phyloP scores from a whole-genome alignment of 2,888 invertebrate species.

The Melieria omissa region DNA sequence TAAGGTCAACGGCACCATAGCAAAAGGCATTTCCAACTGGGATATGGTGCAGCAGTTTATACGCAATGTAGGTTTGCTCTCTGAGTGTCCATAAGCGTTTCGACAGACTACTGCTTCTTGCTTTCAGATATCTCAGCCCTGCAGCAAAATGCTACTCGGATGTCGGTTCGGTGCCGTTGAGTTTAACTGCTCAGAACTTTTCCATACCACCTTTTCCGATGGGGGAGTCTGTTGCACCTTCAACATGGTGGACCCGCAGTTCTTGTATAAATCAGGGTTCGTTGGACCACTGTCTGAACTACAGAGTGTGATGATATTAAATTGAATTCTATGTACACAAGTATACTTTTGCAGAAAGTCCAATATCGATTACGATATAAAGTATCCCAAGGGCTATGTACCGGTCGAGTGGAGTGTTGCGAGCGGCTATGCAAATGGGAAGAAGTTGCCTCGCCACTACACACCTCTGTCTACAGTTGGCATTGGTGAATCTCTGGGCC shows the following conservation, averaged over 20 bases:
- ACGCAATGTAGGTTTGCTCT: too few relatives aligned
- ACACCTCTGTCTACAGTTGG: slow-evolving; percentile 69
- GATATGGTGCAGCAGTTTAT: slow-evolving; percentile 46
- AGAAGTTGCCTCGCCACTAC: slow-evolving; percentile 68
- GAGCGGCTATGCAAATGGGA: slow-evolving; percentile 70
- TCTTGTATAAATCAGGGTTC: slow-evolving; percentile 26
- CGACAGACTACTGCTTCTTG: too few relatives aligned
- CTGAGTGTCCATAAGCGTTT: too few relatives aligned
- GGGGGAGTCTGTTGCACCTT: slow-evolving; percentile 86
- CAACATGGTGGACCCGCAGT: slow-evolving; percentile 74
- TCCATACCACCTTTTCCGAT: slow-evolving; percentile 79
- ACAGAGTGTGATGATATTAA: too few relatives aligned
- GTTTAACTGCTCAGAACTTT: slow-evolving; percentile 74
- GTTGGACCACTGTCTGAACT: too few relatives aligned
- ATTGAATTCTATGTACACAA: too few relatives aligned
- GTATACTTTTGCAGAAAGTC: too few relatives aligned
- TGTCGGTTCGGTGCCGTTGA: slow-evolving; percentile 75
- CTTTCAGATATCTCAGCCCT: slow-evolving; percentile 77
- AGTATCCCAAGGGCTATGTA: slow-evolving; percentile 24
- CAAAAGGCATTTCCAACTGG: slow-evolving; percentile 45
- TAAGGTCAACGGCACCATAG: slow-evolving; percentile 40
- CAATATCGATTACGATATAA: neutral
- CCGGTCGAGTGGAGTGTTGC: slow-evolving; percentile 78
- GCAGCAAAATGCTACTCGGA: slow-evolving; percentile 74
- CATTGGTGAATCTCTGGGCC: slow-evolving; percentile 76